Evolutionary conservation across 2,888 invertebrate genomes (phyloP).

Genomic region (Cremastinae sp.): DNA sequence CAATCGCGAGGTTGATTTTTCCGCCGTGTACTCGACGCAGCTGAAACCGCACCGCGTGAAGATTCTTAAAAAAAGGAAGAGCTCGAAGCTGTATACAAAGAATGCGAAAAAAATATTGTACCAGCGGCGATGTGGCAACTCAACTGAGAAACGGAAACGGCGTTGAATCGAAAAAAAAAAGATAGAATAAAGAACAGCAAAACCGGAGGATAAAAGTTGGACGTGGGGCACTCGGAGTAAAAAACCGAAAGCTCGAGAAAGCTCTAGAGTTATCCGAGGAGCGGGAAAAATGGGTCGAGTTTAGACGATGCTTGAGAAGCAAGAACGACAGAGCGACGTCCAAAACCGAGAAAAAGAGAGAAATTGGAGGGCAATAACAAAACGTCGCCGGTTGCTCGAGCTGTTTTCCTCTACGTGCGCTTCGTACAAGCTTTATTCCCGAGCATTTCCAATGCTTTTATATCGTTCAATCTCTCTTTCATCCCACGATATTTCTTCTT

Average conservation of each 20-base stretch:
- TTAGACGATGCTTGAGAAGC: conserved; percentile 40
- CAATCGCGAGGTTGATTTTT: conserved; percentile 26
- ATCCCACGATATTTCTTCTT: conserved; percentile 26
- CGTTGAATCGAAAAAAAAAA: conserved; percentile 44
- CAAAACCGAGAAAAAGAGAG: conserved; percentile 55
- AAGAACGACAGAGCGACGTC: conserved; percentile 41
- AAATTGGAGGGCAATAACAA: conserved; percentile 59
- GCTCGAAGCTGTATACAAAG: conserved; percentile 15
- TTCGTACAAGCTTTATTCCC: conserved; percentile 27
- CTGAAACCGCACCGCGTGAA: conserved; percentile 19
- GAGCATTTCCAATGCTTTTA: conserved; percentile 53
- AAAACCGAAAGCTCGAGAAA: conserved; percentile 55
- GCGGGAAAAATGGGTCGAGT: conserved; percentile 55
- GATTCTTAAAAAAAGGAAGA: conserved; percentile 2
- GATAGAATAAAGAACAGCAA: conserved; percentile 27
- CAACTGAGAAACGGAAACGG: conserved; percentile 43
- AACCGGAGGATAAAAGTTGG: conserved; percentile 44
- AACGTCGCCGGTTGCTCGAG: conserved; percentile 27
- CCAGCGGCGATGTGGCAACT: conserved; percentile 39
- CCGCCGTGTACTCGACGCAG: conserved; percentile 10
- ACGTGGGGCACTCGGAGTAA: conserved; percentile 27
- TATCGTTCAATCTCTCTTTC: conserved; percentile 63
- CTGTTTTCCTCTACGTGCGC: conserved; percentile 27
- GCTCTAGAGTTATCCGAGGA: conserved; percentile 24
- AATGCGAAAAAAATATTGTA: conserved; percentile 23